These are phyloP conservation scores for Carettochelys insculpta DNA, from an alignment of 2,113 vertebrate genomes.

Conservation along the genomic window DNA sequence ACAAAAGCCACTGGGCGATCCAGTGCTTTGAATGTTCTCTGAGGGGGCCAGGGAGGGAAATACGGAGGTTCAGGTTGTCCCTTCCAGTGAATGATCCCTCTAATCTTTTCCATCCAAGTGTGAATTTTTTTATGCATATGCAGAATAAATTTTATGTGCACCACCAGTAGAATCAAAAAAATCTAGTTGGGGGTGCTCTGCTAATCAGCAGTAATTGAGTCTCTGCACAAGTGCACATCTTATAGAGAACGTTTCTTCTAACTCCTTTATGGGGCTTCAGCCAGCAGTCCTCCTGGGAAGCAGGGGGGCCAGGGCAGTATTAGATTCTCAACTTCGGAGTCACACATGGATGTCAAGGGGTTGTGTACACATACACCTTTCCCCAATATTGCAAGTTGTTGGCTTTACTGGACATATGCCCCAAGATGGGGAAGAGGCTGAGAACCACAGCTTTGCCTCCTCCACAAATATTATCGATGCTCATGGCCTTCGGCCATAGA, in stretches of 20 bases:
- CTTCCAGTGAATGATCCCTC: no score
- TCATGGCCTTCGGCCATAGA: neutral
- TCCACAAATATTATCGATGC: neutral
- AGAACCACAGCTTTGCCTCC: neutral
- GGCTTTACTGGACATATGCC: neutral
- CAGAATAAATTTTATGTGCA: no score
- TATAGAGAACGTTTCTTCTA: no score
- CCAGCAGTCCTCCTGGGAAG: neutral
- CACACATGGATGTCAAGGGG: neutral
- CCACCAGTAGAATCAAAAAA: no score
- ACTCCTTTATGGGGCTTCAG: neutral
- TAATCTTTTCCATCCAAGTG: no score
- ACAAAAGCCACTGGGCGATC: neutral
- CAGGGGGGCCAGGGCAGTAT: neutral
- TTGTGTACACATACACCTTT: neutral
- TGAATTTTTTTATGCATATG: no score
- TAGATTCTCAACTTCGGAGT: neutral
- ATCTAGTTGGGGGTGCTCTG: no score
- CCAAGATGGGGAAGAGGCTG: neutral
- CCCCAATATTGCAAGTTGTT: neutral
- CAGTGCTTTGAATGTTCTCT: neutral
- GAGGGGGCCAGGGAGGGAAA: neutral
- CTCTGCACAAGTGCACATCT: no score
- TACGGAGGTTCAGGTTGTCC: neutral
- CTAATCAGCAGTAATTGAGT: no score